These are phyloP conservation scores for Myopa tessellatipennis DNA, from an alignment of 2,888 invertebrate genomes.

Conservation along the genomic window DNA sequence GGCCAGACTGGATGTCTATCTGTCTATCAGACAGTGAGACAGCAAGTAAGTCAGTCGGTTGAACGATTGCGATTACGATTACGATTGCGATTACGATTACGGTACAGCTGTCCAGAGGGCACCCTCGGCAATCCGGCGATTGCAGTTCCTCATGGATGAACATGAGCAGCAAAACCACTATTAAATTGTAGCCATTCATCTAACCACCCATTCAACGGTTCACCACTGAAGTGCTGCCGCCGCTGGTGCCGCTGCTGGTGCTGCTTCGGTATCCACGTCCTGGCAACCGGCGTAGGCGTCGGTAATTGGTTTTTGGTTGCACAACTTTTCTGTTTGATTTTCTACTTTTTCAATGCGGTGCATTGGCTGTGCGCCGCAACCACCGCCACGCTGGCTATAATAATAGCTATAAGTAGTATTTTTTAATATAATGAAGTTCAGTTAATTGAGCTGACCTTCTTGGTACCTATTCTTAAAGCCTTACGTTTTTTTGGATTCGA, in stretches of 20 bases:
- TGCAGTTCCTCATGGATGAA: neutral
- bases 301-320: slow-evolving; percentile 40
- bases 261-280: slow-evolving; percentile 11
- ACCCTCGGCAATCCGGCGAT: slow-evolving; percentile 6
- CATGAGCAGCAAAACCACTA: neutral
- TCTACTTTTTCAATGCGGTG: neutral
- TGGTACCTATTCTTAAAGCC: no score
- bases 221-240: neutral
- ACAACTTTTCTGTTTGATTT: slow-evolving; percentile 29
- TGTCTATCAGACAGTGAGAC: slow-evolving; percentile 5
- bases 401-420: slow-evolving; percentile 1
- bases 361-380: neutral
- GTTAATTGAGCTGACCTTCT: slow-evolving; percentile 29
- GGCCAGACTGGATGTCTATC: neutral
- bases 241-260: neutral
- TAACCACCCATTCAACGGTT: neutral
- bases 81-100: neutral
- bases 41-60: neutral
- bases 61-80: neutral
- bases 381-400: neutral
- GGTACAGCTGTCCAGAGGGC: slow-evolving; percentile 23
- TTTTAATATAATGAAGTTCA: slow-evolving; percentile 19
- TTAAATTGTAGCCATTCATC: slow-evolving; percentile 13
- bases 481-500: no score
- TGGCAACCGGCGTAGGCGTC: slow-evolving; percentile 30